These are phyloP conservation scores for Drosophila santomea DNA, from an alignment of 1,140 invertebrate genomes.

Conservation along the genomic window DNA sequence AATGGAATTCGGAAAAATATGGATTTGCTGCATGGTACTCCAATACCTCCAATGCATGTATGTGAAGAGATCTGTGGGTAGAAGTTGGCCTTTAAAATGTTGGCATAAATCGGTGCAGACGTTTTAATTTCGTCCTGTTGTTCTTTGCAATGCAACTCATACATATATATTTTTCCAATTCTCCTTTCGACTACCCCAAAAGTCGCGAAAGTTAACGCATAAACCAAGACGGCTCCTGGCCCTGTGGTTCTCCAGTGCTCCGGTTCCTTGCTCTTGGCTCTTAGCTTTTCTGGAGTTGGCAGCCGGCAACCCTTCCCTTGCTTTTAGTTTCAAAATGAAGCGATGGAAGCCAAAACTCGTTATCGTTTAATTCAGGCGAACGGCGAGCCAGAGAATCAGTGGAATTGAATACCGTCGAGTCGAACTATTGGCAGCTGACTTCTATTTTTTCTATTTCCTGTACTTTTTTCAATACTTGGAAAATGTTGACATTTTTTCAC, in stretches of 20 bases:
- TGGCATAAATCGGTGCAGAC: slow-evolving; percentile 45
- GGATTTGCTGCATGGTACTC: slow-evolving; percentile 40
- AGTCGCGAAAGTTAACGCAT: slow-evolving; percentile 70
- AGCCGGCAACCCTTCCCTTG: slow-evolving; percentile 55
- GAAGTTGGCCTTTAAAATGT: slow-evolving; percentile 40
- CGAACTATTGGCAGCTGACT: slow-evolving; percentile 66
- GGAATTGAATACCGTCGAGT: slow-evolving; percentile 33
- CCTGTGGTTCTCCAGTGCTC: slow-evolving; percentile 7
- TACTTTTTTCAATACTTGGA: background rate
- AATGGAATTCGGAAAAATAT: slow-evolving; percentile 62
- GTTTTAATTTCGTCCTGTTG: slow-evolving; percentile 43
- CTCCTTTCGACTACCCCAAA: slow-evolving; percentile 10
- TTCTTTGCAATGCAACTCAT: background rate
- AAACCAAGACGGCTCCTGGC: slow-evolving; percentile 52
- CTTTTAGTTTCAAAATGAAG: slow-evolving; percentile 57
- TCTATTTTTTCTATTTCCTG: slow-evolving; percentile 13
- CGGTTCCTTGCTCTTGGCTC: slow-evolving; percentile 11
- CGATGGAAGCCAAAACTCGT: slow-evolving; percentile 78
- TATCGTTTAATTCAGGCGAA: slow-evolving; percentile 76
- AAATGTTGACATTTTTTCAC: background rate
- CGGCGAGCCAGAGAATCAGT: slow-evolving; percentile 8
- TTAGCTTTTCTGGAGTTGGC: slow-evolving; percentile 44
- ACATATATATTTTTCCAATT: background rate
- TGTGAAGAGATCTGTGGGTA: background rate
- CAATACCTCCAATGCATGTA: slow-evolving; percentile 7